These are phyloP conservation scores for Pseudanteris insignis DNA, from an alignment of 2,888 invertebrate genomes.

Conservation along the genomic window DNA sequence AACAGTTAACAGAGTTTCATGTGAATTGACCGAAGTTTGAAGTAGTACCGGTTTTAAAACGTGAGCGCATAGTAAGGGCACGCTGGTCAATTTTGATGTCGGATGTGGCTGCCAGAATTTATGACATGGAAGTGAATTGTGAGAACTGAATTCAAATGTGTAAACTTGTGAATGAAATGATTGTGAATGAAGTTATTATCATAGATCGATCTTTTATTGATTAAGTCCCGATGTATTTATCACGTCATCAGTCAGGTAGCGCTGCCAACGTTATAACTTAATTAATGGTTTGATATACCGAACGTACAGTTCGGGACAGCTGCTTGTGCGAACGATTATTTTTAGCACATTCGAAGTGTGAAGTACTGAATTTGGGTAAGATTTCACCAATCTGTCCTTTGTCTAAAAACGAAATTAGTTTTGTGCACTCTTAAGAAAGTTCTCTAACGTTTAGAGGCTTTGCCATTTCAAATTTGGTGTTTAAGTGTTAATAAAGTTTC, in stretches of 20 bases:
- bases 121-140: conserved; percentile 41
- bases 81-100: conserved; percentile 6
- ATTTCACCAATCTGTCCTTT: too few species aligned
- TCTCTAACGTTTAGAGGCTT: too few species aligned
- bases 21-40: conserved; percentile 26
- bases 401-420: too few species aligned
- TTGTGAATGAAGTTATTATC: conserved; percentile 39
- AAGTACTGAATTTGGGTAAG: too few species aligned
- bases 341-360: too few species aligned
- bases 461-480: too few species aligned
- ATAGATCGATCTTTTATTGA: conserved; percentile 41
- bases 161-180: conserved; percentile 35
- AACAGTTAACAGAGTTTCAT: too few species aligned
- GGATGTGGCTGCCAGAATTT: conserved; percentile 26
- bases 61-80: conserved; percentile 1
- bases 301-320: too few species aligned
- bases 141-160: conserved; percentile 39
- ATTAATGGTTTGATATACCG: conserved; percentile 29
- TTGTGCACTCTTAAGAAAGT: too few species aligned
- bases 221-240: conserved; percentile 22
- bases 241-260: conserved; percentile 2
- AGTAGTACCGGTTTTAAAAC: conserved; percentile 21
- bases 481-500: too few species aligned
- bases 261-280: conserved; percentile 10
- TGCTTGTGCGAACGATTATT: too few species aligned